Percentiles rank a stretch among this genome's conserved stretches.
phyloP scores from a whole-genome alignment of 2,888 invertebrate genomes.

The Drosophila yooni region DNA sequence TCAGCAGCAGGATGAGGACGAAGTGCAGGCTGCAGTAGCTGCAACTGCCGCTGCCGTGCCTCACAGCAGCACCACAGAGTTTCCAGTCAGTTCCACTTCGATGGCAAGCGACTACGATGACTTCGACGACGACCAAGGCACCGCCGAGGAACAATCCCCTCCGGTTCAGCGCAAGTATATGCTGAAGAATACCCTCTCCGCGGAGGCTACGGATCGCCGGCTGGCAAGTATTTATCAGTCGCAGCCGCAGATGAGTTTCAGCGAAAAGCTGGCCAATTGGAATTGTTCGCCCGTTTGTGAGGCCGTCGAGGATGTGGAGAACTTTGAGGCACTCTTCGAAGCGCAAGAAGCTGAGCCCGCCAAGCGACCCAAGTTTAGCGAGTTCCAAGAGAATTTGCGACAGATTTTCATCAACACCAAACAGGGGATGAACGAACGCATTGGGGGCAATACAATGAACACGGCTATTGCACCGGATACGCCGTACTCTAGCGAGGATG shows the following conservation, averaged over 20 bases:
- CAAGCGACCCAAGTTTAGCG: constrained; percentile 46
- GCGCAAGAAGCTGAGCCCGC: constrained; percentile 61
- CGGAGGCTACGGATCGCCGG: constrained; percentile 81
- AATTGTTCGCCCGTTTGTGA: constrained; percentile 73
- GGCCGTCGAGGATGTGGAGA: constrained; percentile 82
- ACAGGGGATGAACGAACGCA: background rate
- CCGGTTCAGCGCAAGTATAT: constrained; percentile 62
- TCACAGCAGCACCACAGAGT: constrained; percentile 83
- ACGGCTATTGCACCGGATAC: constrained; percentile 31
- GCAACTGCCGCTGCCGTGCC: constrained; percentile 17
- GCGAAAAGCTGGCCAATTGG: constrained; percentile 81
- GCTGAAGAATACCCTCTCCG: constrained; percentile 80
- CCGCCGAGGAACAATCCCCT: constrained; percentile 51
- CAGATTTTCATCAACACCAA: constrained; percentile 23
- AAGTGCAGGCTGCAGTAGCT: background rate
- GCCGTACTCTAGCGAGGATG: constrained; percentile 40
- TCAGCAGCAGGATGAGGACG: constrained; percentile 10
- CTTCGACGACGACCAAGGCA: constrained; percentile 63
- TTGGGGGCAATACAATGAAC: background rate
- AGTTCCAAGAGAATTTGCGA: constrained; percentile 51
- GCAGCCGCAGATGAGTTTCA: constrained; percentile 79
- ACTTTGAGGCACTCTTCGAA: constrained; percentile 77
- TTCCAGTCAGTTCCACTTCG: constrained; percentile 83
- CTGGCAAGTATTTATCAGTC: constrained; percentile 74
- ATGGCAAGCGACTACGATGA: constrained; percentile 75